Base-by-base conservation (phyloP, 1,140 invertebrate species). In the Formica exsecta region DNA sequence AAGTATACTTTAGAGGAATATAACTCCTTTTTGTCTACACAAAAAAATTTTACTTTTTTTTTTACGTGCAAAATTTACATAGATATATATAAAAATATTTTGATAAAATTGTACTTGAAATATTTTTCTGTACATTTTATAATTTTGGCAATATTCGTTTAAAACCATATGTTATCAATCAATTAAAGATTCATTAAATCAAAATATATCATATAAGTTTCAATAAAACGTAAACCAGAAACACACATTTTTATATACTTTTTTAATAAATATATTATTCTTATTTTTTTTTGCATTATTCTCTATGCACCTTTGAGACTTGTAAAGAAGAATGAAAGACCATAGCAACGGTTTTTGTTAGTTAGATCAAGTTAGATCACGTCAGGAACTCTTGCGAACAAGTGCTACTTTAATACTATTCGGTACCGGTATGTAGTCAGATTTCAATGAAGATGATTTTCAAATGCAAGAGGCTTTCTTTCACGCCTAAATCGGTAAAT, bases 401-500 rank as follows among this genome's bases (percentile, higher is more conserved):
- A 73, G 79, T 73, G 54, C 68, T 73, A 61, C 79, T 83, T 83
- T 19, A 44, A 83, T 74, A 73, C 25, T 22, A 71, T 57, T 74
- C 79, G 19, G 19, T 61, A 71, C 32, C 38, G 29, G 44, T 22
- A 36, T 41, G 66, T 16, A 61, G 36, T 9, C 8, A 19, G 25
- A 32, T 19, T 32, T 83, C 38, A 73, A 48, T 62, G n/a, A 68
- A 38, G 76, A 51, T 74, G 54, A n/a, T 62, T 86, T 81, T 86
- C 41, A 59, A 75, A 85, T 64, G 44, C 16, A 19, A 41, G 61
- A 36, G n/a, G 38, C n/a, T 81, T 59, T 65, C 85, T 77, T 79
- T 77, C 64, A 59, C 38, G 16, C 57, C 59, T 9, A 61, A 71
- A 87, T 87, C 29, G 41, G 68, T 19, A 70, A 70, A 92, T 89